Base-by-base conservation (phyloP, 2,113 vertebrate species). In the Ellobius talpinus region DNA sequence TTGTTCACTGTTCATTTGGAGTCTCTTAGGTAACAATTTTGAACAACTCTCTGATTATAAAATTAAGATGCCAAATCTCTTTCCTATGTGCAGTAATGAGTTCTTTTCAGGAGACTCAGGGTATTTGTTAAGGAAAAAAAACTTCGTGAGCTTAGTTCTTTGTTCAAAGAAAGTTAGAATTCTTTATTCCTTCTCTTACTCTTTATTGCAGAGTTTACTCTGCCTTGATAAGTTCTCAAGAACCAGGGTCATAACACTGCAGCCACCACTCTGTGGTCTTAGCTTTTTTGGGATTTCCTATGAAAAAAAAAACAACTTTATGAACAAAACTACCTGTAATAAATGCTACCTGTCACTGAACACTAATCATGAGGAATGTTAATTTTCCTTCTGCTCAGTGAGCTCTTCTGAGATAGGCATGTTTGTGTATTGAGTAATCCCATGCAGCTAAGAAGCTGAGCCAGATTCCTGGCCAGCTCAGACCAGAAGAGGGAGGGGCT, bases 251-350 rank as follows among this genome's bases (percentile, higher is more conserved):
- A 10, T 68, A 65, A 66, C 24, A 33, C 47, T 36, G 10, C n/a
- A 65, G 33, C 55, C 87, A 73, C 17, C 21, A 24, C 29, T 61
- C 11, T 21, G 31, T 42, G 17, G 39, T 88, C 76, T 87, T 93
- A 91, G 8, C 87, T 94, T 93, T 86, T 50, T n/a, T 91, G 23
- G 39, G 78, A 88, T 96, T 82, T 95, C 70, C 24, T 88, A n/a
- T 90, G 45, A 42, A 65, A 94, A 84, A 95, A 87, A 61, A 81
- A 58, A 33, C 52, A 81, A 72, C 50, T 58, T 73, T 78, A 61
- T 33, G 74, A 82, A 47, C 63, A 93, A 26, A 90, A 31, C 81
- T 91, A 16, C 52, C 39, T 91, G 2, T 72, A 17, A 7, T 78
- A 76, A 93, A 24, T 90, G 17, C 11, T 81, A 21, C 7, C 13